Conservation (phyloP, 2,888 invertebrate species). For the Theristus sp. region DNA sequence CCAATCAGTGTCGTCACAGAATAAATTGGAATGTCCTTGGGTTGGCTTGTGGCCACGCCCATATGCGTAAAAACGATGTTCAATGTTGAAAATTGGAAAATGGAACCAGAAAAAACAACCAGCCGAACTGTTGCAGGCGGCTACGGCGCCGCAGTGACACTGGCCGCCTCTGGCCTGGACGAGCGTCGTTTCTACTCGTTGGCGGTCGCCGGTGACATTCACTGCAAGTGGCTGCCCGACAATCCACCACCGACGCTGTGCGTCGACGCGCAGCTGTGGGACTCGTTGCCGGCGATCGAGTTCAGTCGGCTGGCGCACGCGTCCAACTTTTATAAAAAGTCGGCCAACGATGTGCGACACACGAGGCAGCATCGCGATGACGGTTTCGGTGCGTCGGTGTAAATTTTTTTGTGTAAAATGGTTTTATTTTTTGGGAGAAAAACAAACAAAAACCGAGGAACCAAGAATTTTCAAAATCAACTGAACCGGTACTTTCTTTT, state of each 20-base stretch:
- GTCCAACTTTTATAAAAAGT: not conserved
- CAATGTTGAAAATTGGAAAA: not conserved
- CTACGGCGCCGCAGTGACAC: conserved; percentile 17
- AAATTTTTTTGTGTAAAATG: no score
- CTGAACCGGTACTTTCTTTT: no score
- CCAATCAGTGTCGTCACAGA: no score
- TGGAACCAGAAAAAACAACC: not conserved
- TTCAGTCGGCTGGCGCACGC: not conserved
- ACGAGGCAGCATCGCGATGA: no score
- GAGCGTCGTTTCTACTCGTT: not conserved
- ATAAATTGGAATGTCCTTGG: no score
- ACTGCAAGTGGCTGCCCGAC: not conserved
- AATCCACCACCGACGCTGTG: not conserved
- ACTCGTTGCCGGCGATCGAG: not conserved
- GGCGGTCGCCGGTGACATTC: not conserved
- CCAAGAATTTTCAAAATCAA: no score
- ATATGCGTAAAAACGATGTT: no score
- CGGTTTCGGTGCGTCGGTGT: no score
- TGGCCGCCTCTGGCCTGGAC: conserved; percentile 4
- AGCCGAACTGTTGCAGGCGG: conserved; percentile 9
- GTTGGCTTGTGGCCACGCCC: no score
- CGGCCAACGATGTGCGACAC: no score
- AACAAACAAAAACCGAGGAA: no score
- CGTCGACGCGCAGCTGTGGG: not conserved
- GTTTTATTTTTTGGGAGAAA: no score